Conservation (phyloP, 2,797 vertebrate genomes). For the Enteromius treurensis region DNA sequence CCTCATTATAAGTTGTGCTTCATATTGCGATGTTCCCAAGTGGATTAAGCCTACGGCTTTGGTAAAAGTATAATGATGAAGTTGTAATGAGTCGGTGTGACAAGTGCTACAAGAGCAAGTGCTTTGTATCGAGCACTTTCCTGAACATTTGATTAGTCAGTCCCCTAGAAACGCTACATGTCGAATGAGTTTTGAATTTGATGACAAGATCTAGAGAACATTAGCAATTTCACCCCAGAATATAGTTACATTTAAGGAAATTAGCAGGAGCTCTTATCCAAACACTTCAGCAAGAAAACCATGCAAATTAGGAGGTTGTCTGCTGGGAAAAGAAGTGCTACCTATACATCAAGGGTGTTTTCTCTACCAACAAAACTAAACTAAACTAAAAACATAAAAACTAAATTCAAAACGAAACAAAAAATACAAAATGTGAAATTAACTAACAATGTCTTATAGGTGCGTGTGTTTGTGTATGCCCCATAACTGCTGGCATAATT, state of each 20-base stretch:
- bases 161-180: slow-evolving; percentile 19
- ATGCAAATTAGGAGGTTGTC: not conserved
- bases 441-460: too few species aligned
- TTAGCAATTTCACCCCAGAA: not conserved
- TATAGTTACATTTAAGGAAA: not conserved
- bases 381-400: not conserved
- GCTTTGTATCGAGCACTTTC: slow-evolving; percentile 24
- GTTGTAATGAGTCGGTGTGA: slow-evolving; percentile 41
- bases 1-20: slow-evolving; percentile 38
- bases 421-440: not conserved
- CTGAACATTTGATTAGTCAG: slow-evolving; percentile 25
- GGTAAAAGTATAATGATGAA: slow-evolving; percentile 36
- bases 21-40: slow-evolving; percentile 5
- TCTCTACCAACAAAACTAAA: too few species aligned
- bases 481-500: too few species aligned
- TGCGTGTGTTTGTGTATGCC: too few species aligned
- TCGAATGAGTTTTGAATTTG: slow-evolving; percentile 27
- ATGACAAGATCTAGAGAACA: slow-evolving; percentile 28
- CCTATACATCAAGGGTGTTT: too few species aligned
- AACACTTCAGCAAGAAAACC: not conserved
- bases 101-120: slow-evolving; percentile 25
- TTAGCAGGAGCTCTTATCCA: not conserved
- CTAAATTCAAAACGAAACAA: not conserved
- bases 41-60: slow-evolving; percentile 25
- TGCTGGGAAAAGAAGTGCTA: not conserved